Evolutionary conservation across 2,797 vertebrate species (phyloP), one percentile per base, ranked within the genome.

Genomic region (Lithobates sylvaticus): DNA sequence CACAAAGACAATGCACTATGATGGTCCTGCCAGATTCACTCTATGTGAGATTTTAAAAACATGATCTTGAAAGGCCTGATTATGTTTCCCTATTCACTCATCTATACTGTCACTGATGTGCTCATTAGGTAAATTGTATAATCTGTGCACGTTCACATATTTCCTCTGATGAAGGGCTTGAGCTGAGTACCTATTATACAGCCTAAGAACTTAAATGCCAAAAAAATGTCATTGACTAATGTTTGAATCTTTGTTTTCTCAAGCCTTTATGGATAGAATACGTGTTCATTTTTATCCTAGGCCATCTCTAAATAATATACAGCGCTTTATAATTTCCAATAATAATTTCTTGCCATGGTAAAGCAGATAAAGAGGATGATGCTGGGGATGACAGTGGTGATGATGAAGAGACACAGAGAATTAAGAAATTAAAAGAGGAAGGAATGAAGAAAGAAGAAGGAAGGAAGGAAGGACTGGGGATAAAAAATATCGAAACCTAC

Each of bases 101-200:
- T 76, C 61, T 84, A 67, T 65, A 75, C 47, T 27, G 73, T 67
- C 47, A 64, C 32, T 78, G 50, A 72, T 80, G 77, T 74, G 73
- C 70, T 85, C 69, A 79, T 79, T 74, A 85, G 70, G 54, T 74
- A 67, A 78, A 85, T 73, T 85, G n/a, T 50, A 65, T 65, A 85
- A 85, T 75, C 54, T 72, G 29, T 23, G 9, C 75, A 77, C 74
- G 67, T 78, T 84, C 75, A 58, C 29, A 42, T 84, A 81, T 77
- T 61, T 61, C 13, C 82, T 71, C 75, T 84, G 83, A 84, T 84
- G 65, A 84, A 77, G 75, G 75, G 75, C 47, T 71, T 71, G 39
- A 44, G 69, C 71, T 69, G 50, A 79, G 68, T 50, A 78, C 76
- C 83, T 85, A 72, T 65, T 85, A 73, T 85, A 79, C 18, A 78